These are phyloP conservation scores for Hydrozoanthus tunicans DNA, from an alignment of 64 coral and sea anemone species.

Conservation along the genomic window DNA sequence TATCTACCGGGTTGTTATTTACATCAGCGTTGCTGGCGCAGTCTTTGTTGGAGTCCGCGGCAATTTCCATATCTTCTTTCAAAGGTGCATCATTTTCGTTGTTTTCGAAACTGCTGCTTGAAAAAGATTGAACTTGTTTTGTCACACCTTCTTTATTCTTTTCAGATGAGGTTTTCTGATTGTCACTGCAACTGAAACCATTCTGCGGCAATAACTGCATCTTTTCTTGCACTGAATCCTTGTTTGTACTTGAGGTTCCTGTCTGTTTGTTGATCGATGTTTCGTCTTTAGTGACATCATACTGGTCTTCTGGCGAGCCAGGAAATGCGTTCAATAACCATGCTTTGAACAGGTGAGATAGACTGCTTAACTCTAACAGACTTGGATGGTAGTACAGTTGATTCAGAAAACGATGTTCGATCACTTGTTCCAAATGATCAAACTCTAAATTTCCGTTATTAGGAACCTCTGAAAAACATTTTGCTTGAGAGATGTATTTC, in stretches of 20 bases:
- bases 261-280: not conserved
- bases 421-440: slow-evolving; percentile 30
- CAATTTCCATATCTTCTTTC: not conserved
- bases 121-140: not conserved
- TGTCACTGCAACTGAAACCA: not conserved
- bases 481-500: slow-evolving; percentile 23
- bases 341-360: not conserved
- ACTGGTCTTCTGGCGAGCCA: not conserved
- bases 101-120: not conserved
- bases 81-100: not conserved
- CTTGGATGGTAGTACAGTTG: slow-evolving; percentile 32
- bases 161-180: no score
- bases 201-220: not conserved
- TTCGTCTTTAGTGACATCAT: not conserved
- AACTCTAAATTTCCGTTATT: not conserved
- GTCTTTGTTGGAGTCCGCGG: not conserved
- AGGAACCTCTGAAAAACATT: not conserved
- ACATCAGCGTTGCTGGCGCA: not conserved
- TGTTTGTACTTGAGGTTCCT: not conserved
- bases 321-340: slow-evolving; percentile 31
- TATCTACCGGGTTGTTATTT: not conserved
- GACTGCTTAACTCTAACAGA: not conserved
- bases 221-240: not conserved
- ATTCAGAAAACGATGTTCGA: slow-evolving; percentile 35
- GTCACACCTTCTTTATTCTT: not conserved